These are phyloP conservation scores for Xiphophorus birchmanni DNA, from an alignment of 2,797 vertebrate genomes.

Conservation along the genomic window DNA sequence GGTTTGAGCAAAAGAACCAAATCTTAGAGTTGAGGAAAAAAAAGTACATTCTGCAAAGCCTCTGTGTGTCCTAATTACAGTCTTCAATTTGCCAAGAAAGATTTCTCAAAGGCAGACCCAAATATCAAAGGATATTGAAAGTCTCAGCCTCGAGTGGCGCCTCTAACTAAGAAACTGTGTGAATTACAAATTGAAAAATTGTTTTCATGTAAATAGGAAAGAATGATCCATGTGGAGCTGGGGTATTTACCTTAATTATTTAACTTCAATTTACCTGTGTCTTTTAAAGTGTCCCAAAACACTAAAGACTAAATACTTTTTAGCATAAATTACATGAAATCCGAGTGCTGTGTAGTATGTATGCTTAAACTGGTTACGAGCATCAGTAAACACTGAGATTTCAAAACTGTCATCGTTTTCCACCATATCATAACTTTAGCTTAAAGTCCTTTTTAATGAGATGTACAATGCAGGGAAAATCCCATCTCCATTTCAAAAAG, in stretches of 20 bases:
- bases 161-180: constrained; percentile 20
- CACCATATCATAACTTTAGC: neutral
- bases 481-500: neutral
- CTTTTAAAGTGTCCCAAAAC: neutral
- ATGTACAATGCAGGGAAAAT: neutral
- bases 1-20: constrained; percentile 37
- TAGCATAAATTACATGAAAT: neutral
- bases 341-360: neutral
- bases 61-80: constrained; percentile 55
- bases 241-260: constrained; percentile 2
- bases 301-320: neutral
- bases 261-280: neutral
- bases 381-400: neutral
- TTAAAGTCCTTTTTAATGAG: neutral
- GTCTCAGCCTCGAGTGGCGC: constrained; percentile 17
- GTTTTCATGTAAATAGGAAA: neutral
- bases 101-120: constrained; percentile 48
- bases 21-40: constrained; percentile 32
- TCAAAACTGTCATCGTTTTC: neutral
- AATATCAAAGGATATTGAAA: constrained; percentile 50
- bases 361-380: neutral
- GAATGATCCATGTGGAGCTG: neutral
- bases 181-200: constrained; percentile 14
- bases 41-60: constrained; percentile 39
- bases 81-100: constrained; percentile 56